Base-by-base conservation (phyloP, 2,113 vertebrate genomes). In the Lepus europaeus region DNA sequence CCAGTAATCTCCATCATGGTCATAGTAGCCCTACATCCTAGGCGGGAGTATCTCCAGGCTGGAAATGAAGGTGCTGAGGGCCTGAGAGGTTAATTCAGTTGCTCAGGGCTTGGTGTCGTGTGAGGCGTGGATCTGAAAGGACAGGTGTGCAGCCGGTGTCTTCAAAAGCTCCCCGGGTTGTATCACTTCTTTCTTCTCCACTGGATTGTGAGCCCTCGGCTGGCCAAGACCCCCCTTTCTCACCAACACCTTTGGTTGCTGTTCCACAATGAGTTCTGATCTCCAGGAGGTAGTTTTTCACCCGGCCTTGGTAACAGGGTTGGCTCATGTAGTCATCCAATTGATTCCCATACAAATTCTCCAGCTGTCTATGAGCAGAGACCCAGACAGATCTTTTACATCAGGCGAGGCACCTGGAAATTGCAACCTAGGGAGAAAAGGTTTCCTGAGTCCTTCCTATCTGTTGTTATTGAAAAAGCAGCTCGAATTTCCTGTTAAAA, bases 111-210 rank as follows among this genome's bases (percentile, higher is more conserved):
- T 85, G 12, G 5, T 29, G 27, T 36, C 19, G 16, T 56, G 27
- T 17, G 61, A 29, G 3, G 53, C 59, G 29, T 31, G n/a, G 5
- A 23, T 49, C 72, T 3, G 27, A n/a, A 89, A n/a, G 36, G 8
- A 63, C 3, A 19, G 72, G 20, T 45, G n/a, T 23, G 8, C 12
- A 29, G 27, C 10, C 19, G 0, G 0, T 76, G 31, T 36, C 56
- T 92, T n/a, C 78, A 17, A 53, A 69, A 63, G 20, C 20, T n/a
- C 29, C 78, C 72, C 20, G 36, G 3, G 0, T 66, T 64, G 33
- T 9, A 39, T 39, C 33, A n/a, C 0, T 72, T 33, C 56, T 95
- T 56, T 85, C 49, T 73, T 68, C 19, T 31, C 68, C 59, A 20
- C 45, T 7, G 16, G n/a, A 20, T 45, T 22, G 8, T 19, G n/a